These are phyloP conservation scores for Gymnosoma rotundatum DNA, from an alignment of 2,888 invertebrate genomes.

Conservation along the genomic window DNA sequence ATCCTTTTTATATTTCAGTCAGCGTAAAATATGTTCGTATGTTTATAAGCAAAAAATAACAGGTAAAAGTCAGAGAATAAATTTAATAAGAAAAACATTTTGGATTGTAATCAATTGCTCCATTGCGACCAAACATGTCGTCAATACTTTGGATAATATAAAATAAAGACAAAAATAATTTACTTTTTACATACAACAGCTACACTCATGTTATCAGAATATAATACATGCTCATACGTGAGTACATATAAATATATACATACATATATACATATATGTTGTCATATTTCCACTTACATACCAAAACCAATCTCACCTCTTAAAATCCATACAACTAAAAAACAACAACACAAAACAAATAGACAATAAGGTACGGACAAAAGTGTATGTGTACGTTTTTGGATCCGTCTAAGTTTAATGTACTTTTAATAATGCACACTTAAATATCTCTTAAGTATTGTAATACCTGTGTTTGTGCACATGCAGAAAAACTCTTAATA, in stretches of 20 bases:
- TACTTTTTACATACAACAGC: conserved; percentile 8
- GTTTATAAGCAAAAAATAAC: conserved; percentile 8
- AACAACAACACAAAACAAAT: conserved; percentile 4
- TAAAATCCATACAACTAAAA: conserved; percentile 21
- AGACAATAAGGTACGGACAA: not conserved
- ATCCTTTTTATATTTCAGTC: not conserved
- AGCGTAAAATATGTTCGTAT: not conserved
- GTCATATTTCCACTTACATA: not conserved
- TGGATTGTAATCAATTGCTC: conserved; percentile 75
- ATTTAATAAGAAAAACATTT: conserved; percentile 51
- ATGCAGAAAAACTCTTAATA: not conserved
- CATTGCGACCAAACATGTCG: conserved; percentile 71
- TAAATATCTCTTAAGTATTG: conserved; percentile 66
- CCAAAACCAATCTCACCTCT: not conserved
- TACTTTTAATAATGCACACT: conserved; percentile 78
- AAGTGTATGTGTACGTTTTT: not conserved
- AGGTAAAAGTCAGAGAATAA: conserved; percentile 38
- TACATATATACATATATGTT: too few relatives aligned
- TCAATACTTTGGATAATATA: conserved; percentile 17
- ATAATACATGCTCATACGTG: not conserved
- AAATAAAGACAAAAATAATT: conserved; percentile 38
- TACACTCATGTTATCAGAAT: not conserved
- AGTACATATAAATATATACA: not conserved
- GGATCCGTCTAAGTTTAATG: conserved; percentile 76
- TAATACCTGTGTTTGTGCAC: conserved; percentile 11